Evolutionary conservation across 2,888 invertebrate genomes (phyloP).

Genomic region (Exocentrus adspersus): DNA sequence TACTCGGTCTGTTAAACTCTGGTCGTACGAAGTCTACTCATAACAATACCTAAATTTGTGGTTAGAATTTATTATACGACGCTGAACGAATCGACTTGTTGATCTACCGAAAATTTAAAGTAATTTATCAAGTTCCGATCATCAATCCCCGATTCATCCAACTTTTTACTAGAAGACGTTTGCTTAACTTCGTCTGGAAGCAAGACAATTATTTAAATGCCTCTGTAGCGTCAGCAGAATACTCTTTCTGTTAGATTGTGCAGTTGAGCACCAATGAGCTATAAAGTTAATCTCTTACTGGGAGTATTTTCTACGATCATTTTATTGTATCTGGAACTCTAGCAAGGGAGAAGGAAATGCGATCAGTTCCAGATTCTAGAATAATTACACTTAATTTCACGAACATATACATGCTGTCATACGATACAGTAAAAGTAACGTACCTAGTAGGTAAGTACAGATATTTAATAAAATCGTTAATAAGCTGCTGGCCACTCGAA

Average conservation of each 20-base stretch:
- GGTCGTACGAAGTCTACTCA: too few relatives aligned
- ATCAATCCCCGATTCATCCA: not conserved
- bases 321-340: not conserved
- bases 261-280: not conserved
- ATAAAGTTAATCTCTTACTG: not conserved
- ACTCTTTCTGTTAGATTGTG: not conserved
- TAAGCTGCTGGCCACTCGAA: too few relatives aligned
- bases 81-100: not conserved
- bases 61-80: not conserved
- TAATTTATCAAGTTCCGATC: constrained; percentile 3
- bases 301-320: not conserved
- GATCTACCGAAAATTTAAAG: not conserved
- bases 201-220: not conserved
- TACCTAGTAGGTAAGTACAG: too few relatives aligned
- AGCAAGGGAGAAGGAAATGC: not conserved
- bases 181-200: not conserved
- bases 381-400: too few relatives aligned
- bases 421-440: too few relatives aligned
- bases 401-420: too few relatives aligned
- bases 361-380: too few relatives aligned
- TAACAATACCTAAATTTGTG: too few relatives aligned
- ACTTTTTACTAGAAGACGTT: not conserved
- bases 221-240: not conserved
- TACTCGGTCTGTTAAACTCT: too few relatives aligned
- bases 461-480: too few relatives aligned